A percentile compares a stretch with the other conserved stretches of the same genome.
Evolutionary conservation across 1,140 invertebrate genomes (phyloP).

Genomic region (Mycetomoellerius zeteki): DNA sequence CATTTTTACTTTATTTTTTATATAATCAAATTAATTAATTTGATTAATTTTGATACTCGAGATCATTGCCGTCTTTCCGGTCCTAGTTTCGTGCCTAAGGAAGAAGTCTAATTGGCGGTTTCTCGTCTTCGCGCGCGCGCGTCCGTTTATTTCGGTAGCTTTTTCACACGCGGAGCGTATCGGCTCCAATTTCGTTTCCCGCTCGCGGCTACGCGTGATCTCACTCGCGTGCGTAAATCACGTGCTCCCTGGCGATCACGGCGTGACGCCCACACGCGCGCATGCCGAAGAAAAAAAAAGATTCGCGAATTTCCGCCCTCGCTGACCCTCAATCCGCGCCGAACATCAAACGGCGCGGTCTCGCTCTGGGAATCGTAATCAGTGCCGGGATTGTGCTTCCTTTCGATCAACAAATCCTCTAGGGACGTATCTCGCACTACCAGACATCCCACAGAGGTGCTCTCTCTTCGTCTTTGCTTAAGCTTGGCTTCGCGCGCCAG

Average conservation of each 20-base stretch:
- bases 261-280: constrained; percentile 66
- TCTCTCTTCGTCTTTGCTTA: background rate
- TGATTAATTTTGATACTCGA: background rate
- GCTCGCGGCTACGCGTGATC: constrained; percentile 18
- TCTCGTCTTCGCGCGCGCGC: background rate
- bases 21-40: too few species aligned
- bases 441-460: background rate
- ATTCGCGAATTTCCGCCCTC: constrained; percentile 59
- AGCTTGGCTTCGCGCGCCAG: background rate
- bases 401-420: background rate
- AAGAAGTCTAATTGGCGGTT: constrained; percentile 11
- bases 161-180: constrained; percentile 35
- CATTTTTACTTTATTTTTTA: too few species aligned
- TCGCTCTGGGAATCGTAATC: constrained; percentile 29
- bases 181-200: constrained; percentile 52
- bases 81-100: background rate
- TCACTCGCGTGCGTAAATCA: constrained; percentile 66
- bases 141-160: constrained; percentile 51
- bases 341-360: constrained; percentile 24
- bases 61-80: background rate
- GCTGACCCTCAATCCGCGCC: background rate
- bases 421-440: constrained; percentile 31
- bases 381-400: constrained; percentile 37
- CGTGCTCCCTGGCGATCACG: constrained; percentile 10
- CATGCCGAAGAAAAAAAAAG: constrained; percentile 54